Evolutionary conservation across 2,113 vertebrate genomes (phyloP).

Genomic region (Gopherus evgoodei): DNA sequence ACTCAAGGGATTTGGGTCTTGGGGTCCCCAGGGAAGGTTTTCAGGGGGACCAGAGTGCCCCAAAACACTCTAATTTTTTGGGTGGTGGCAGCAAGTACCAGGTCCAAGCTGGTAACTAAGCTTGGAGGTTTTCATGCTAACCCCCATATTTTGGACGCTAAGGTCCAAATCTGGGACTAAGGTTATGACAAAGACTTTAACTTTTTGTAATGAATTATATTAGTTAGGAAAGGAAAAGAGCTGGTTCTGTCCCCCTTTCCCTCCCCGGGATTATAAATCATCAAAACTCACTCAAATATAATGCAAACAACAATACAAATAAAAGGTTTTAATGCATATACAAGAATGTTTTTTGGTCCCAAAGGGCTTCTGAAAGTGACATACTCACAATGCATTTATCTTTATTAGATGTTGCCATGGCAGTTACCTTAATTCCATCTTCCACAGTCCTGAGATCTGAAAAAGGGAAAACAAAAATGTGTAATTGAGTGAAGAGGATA

Average conservation of each 20-base stretch:
- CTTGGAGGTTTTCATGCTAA: too few species aligned
- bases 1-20: too few species aligned
- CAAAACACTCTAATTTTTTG: too few species aligned
- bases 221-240: background rate
- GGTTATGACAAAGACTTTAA: background rate
- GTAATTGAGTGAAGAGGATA: background rate
- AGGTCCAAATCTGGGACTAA: too few species aligned
- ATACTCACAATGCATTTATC: background rate
- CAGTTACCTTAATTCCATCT: background rate
- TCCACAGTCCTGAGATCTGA: background rate
- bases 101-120: too few species aligned
- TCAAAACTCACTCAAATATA: background rate
- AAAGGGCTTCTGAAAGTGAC: background rate
- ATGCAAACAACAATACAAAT: background rate
- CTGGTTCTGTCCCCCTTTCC: background rate
- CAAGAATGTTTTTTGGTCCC: background rate
- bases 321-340: background rate
- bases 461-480: background rate
- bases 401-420: constrained; percentile 9
- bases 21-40: too few species aligned
- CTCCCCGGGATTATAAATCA: background rate
- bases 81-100: too few species aligned
- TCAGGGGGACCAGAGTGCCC: too few species aligned
- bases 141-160: too few species aligned
- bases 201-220: background rate